These are phyloP conservation scores for Eutolmus rufibarbis DNA, from an alignment of 2,888 invertebrate species.

Conservation along the genomic window DNA sequence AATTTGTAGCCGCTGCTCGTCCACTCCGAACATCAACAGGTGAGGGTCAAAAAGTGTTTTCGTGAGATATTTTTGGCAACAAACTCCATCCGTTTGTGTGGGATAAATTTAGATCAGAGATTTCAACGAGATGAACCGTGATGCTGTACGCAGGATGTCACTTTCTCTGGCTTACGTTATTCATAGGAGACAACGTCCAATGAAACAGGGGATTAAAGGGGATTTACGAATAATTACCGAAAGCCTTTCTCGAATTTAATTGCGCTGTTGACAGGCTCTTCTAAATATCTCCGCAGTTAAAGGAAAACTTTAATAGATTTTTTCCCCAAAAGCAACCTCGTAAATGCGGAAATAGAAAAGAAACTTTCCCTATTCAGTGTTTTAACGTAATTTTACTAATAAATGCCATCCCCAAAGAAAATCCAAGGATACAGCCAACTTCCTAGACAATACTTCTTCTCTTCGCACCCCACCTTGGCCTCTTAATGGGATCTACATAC, in stretches of 20 bases:
- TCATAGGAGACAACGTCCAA: neutral
- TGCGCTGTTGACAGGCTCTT: neutral
- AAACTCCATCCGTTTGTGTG: neutral
- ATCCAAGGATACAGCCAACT: neutral
- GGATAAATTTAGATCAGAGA: neutral
- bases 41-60: neutral
- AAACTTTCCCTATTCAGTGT: neutral
- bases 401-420: neutral
- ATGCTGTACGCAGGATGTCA: neutral
- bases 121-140: neutral
- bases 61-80: neutral
- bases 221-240: neutral
- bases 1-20: neutral
- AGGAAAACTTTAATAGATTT: neutral
- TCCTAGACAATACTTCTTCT: neutral
- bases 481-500: neutral
- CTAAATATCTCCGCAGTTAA: neutral
- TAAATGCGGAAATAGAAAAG: neutral
- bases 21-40: neutral
- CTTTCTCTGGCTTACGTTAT: neutral
- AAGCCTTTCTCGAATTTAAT: neutral
- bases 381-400: neutral
- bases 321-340: neutral
- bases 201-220: neutral
- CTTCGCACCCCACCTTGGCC: neutral